Evolutionary conservation across 2,113 vertebrate species (phyloP), one percentile per base, ranked within the genome.

Genomic region (Mionectes macconnelli): DNA sequence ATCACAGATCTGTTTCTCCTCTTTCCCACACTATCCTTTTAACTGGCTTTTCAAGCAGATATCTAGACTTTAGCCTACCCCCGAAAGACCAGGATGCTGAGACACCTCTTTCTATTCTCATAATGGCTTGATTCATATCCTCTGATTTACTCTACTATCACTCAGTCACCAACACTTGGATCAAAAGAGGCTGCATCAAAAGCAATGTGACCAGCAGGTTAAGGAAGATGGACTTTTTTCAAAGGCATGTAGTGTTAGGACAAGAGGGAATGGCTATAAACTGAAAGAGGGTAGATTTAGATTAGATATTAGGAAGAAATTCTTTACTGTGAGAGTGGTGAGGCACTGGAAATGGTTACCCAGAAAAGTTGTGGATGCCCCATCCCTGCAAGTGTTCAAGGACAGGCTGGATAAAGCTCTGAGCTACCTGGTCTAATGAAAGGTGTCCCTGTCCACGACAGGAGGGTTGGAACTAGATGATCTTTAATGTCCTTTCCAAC

Each of bases 401-500:
- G 14, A 14, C 39, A 53, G 9, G 4, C 6, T 45, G 16, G n/a
- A 35, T 40, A 21, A 31, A 28, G 37, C 19, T 42, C 31, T 63
- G n/a, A 76, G 6, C 3, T 55, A 47, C 21, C 5, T 35, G 30
- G 22, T 55, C 25, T 62, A 69, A 30, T 30, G 30, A 31, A 68
- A 69, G 20, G 8, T 23, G 11, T 5, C 21, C 2, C n/a, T 25
- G 10, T 7, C 53, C 9, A 15, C 40, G 9, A 45, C 39, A 76
- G 17, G 4, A 8, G 1, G 16, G 3, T 5, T 68, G 14, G 24
- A 69, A 35, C 2, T 3, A 47, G 9, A 31, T n/a, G 9, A 22
- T 62, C 39, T 40, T 62, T 76, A 40, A 40, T 4, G n/a, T 69
- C 4, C 5, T 14, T 69, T 63, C 31, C 40, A 62, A 49, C 12